phyloP scores from a whole-genome alignment of 2,888 invertebrate genomes.

The Physocephala rufipes region DNA sequence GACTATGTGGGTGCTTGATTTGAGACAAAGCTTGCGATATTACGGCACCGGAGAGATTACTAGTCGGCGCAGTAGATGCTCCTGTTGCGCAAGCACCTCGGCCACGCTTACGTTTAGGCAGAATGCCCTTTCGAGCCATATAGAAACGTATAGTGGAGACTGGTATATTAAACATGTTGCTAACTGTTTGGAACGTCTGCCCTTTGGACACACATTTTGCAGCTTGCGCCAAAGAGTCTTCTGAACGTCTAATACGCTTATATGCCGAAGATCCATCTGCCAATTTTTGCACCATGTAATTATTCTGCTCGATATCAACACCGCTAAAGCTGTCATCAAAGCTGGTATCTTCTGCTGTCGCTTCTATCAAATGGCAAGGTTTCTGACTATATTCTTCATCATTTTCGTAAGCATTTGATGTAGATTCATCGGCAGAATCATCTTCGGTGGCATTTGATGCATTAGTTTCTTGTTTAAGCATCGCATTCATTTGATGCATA shows the following conservation, averaged over 20 bases:
- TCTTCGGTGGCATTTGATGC: conserved; percentile 54
- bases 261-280: conserved; percentile 46
- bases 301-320: conserved; percentile 52
- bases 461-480: conserved; percentile 31
- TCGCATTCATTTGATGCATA: conserved; percentile 36
- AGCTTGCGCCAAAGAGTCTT: conserved; percentile 79
- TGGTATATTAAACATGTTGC: conserved; percentile 87
- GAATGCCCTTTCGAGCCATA: conserved; percentile 86
- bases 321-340: conserved; percentile 58
- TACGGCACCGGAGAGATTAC: conserved; percentile 39
- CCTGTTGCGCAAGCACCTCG: conserved; percentile 69
- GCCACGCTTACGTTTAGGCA: conserved; percentile 81
- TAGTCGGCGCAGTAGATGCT: conserved; percentile 35
- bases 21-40: conserved; percentile 54
- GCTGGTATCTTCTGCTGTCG: conserved; percentile 59
- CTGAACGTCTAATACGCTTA: conserved; percentile 75
- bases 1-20: conserved; percentile 68
- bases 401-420: conserved; percentile 58
- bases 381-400: conserved; percentile 48
- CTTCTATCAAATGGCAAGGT: conserved; percentile 50
- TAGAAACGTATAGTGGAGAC: conserved; percentile 88
- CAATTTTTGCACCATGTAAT: conserved; percentile 18
- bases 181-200: conserved; percentile 87
- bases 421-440: conserved; percentile 59
- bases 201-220: conserved; percentile 88